A percentile compares a stretch with the other conserved stretches of the same genome.
Conservation (phyloP, 2,113 vertebrate genomes). For the Tragelaphus scriptus region DNA sequence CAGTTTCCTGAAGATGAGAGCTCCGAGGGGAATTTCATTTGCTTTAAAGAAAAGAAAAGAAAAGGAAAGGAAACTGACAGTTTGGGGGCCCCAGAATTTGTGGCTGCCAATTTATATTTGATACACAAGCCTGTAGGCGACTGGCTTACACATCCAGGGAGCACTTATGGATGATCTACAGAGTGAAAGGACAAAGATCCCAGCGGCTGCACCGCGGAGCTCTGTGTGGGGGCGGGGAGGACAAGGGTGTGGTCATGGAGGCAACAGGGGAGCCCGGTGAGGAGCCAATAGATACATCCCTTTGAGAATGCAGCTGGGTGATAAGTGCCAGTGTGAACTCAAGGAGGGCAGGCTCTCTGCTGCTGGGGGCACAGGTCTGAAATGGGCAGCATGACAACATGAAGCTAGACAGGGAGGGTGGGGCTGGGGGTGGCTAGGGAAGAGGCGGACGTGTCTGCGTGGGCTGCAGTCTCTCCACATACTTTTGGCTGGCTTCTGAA, state of each 20-base stretch:
- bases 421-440: too few species aligned
- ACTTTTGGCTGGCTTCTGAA: not conserved
- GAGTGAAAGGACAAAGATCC: too few species aligned
- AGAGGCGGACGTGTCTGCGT: not conserved
- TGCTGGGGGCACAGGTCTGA: not conserved
- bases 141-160: not conserved
- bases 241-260: not conserved
- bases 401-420: fast-evolving
- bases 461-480: not conserved
- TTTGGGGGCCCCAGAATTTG: not conserved
- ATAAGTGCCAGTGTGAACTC: fast-evolving
- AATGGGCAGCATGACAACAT: fast-evolving
- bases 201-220: too few species aligned
- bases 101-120: not conserved
- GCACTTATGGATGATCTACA: not conserved
- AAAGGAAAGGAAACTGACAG: not conserved
- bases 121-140: not conserved
- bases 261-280: too few species aligned
- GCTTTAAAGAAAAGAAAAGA: not conserved
- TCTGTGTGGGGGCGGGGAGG: not conserved
- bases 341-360: not conserved
- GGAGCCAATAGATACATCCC: fast-evolving
- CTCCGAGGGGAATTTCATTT: not conserved
- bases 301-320: not conserved
- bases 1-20: not conserved